Base-by-base conservation (phyloP, 1,140 invertebrate genomes). In the Drosophila miranda region DNA sequence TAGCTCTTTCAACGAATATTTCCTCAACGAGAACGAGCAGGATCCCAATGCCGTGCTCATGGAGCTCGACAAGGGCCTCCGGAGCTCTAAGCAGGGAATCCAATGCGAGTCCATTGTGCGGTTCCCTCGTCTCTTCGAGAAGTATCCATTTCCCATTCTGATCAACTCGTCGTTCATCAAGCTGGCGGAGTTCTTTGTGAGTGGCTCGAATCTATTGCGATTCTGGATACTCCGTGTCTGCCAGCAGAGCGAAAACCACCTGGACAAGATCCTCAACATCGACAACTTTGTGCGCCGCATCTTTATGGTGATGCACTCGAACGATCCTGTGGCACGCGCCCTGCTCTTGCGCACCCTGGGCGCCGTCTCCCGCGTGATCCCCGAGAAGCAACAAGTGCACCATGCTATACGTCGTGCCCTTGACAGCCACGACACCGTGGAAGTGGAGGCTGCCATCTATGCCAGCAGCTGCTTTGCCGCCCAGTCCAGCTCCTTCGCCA, bases 131-230 rank as follows among this genome's bases (percentile, higher is more conserved):
- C 91, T 99, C 0, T 99, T 99, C 92, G 97, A 99, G 90, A 98
- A 98, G 92, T 99, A 99, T 91, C 98, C 98, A 2, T 99, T 99
- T 92, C 98, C 98, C 1, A 99, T 99, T 89, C 92, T 99, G 1
- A 99, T 99, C 21, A 99, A 99, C 91, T 98, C 98, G 0, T 98
- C 98, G 13, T 95, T 98, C 63, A 91, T 99, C 13, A 99, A 99
- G 93, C 91, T 99, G 43, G 96, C 97, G 0, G 98, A 99, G 93
- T 96, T 99, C 6, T 99, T 99, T 92, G 94, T 97, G 45, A 94
- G 95, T 83, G 97, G 98, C 2, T 96, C 94, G 44, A 99, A 99
- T 91, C 98, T 99, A 91, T 92, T 99, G 26, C 93, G 98, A 38
- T 93, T 99, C 9, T 98, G 98, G 94, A 96, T 99, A n/a, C 91